Evolutionary conservation across 2,797 vertebrate species (phyloP), one percentile per base, ranked within the genome.

Genomic region (Hippocampus kuda): DNA sequence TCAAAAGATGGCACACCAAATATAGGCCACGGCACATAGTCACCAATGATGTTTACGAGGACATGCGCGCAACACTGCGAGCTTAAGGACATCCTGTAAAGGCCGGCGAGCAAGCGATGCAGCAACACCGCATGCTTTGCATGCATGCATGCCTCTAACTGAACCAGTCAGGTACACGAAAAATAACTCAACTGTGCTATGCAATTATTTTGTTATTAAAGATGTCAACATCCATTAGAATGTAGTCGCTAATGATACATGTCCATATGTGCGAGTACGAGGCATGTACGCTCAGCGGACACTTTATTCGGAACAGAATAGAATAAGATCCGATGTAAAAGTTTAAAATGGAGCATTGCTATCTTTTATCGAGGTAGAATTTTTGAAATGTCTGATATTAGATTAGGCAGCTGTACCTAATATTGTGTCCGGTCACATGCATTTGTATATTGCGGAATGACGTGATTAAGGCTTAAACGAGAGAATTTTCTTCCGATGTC

Each of bases 31-130:
- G 48, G 0, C 64, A 0, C 0, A 0, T 18, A 38, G 0, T 57
- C 41, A 64, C 3, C 61, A 87, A 73, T 3, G 87, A 89, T 22
- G 85, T 89, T 53, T 89, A 90, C 4, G 87, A 90, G 42, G 87
- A 88, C 22, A 90, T 90, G 88, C 82, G 86, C 0, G 78, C 68
- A 53, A 84, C 83, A 0, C 12, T 75, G 60, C 77, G 83, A 26
- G 70, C 51, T 22, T 88, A 26, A 84, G 49, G 51, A 26, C 34
- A 7, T 18, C 20, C 49, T 3, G 11, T 8, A 38, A 20, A 9
- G 16, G 44, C 15, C 48, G 27, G 12, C 44, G 8, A 24, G 13
- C 63, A 51, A 51, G 49, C 49, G 0, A 7, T 26, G 24, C 42
- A 27, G 44, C 26, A 27, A 66, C 46, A 30, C 44, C 34, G 6